phyloP scores from a whole-genome alignment of 2,113 vertebrate species.

The Rhadina sibilatrix region DNA sequence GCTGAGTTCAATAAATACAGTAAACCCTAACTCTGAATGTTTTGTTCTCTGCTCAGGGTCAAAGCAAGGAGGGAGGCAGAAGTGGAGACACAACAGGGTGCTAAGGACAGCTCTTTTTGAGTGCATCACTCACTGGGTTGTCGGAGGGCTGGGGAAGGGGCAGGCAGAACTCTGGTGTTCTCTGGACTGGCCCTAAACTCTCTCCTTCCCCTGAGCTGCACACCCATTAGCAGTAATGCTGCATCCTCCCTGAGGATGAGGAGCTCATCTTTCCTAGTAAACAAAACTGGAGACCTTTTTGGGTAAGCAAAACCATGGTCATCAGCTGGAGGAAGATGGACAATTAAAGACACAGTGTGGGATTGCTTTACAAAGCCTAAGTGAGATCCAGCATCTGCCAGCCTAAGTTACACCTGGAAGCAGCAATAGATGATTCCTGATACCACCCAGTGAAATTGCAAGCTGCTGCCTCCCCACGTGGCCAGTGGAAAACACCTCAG shows the following conservation, averaged over 20 bases:
- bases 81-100: neutral
- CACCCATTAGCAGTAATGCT: neutral
- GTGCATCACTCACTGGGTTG: neutral
- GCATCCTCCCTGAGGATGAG: neutral
- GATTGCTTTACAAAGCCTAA: neutral
- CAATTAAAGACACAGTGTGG: too few relatives aligned
- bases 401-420: neutral
- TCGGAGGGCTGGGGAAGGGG: neutral
- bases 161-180: neutral
- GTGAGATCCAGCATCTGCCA: neutral
- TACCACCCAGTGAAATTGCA: neutral
- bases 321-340: neutral
- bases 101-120: neutral
- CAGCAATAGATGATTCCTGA: neutral
- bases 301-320: neutral
- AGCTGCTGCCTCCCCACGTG: neutral
- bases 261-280: neutral
- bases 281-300: neutral
- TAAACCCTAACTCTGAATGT: neutral
- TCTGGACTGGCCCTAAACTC: neutral
- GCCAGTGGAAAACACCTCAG: neutral
- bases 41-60: neutral
- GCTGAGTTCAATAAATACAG: conserved; percentile 14
- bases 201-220: neutral
- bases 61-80: neutral